phyloP scores from a whole-genome alignment of 2,797 vertebrate species.

The Lepidocolaptes lacrymiger region DNA sequence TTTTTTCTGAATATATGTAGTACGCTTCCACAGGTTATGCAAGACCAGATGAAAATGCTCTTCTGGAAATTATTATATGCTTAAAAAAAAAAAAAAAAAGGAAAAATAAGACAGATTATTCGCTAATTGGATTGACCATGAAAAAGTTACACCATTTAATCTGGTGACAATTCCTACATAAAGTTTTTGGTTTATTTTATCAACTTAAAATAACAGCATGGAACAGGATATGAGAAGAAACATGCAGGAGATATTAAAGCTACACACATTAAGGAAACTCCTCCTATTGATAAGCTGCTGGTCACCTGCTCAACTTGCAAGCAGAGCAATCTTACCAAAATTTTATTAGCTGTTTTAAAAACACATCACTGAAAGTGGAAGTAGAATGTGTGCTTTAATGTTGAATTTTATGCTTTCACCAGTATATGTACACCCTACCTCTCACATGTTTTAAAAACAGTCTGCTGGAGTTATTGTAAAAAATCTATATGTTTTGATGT shows the following conservation, averaged over 20 bases:
- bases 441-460: not conserved
- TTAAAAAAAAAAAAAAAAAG: not conserved
- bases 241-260: not conserved
- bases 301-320: slow-evolving; percentile 4
- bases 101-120: not conserved
- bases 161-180: not conserved
- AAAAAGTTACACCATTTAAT: not conserved
- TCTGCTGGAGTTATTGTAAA: slow-evolving; percentile 17
- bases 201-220: not conserved
- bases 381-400: slow-evolving; percentile 40
- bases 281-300: not conserved
- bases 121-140: not conserved
- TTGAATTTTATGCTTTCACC: slow-evolving; percentile 43
- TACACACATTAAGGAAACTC: not conserved
- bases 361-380: slow-evolving; percentile 43
- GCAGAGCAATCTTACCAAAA: slow-evolving; percentile 8
- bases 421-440: slow-evolving; percentile 20
- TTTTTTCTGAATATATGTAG: not conserved
- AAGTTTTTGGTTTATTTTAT: not conserved
- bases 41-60: not conserved
- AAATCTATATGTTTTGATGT: slow-evolving; percentile 43
- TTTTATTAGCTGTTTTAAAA: not conserved
- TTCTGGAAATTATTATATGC: not conserved
- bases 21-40: not conserved
- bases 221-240: not conserved